phyloP scores from a whole-genome alignment of 2,113 vertebrate genomes.

The Cranoglanis bouderius region DNA sequence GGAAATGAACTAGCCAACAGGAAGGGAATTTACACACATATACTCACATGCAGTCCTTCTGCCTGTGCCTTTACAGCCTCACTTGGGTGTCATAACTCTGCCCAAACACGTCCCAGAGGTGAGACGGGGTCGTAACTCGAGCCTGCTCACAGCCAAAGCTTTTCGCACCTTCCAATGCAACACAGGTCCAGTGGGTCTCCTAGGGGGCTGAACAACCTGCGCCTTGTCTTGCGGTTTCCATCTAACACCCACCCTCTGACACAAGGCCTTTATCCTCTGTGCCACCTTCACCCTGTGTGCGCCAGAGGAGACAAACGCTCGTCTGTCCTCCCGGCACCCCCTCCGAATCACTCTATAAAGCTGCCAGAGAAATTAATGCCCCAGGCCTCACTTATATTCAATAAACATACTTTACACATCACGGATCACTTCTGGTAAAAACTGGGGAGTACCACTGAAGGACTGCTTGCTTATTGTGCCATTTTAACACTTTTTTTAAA shows the following conservation, averaged over 20 bases:
- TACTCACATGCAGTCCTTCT: constrained; percentile 17
- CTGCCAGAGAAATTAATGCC: constrained; percentile 46
- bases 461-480: constrained; percentile 4
- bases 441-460: background rate
- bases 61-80: constrained; percentile 48
- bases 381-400: constrained; percentile 17
- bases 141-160: constrained; percentile 48
- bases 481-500: constrained; percentile 14
- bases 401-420: constrained; percentile 47
- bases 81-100: constrained; percentile 53
- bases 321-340: constrained; percentile 35
- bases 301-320: constrained; percentile 13
- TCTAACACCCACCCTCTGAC: constrained; percentile 30
- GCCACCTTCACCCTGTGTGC: constrained; percentile 9
- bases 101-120: constrained; percentile 43
- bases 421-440: constrained; percentile 37
- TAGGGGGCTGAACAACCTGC: constrained; percentile 43
- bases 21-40: constrained; percentile 24
- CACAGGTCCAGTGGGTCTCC: constrained; percentile 48
- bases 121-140: constrained; percentile 52
- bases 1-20: background rate
- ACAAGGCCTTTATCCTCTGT: constrained; percentile 21
- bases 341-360: constrained; percentile 32
- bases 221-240: constrained; percentile 28
- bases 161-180: constrained; percentile 56